A percentile compares a stretch with the other conserved stretches of the same genome.
phyloP scores from a whole-genome alignment of 1,140 invertebrate genomes.

The Periplaneta americana region DNA sequence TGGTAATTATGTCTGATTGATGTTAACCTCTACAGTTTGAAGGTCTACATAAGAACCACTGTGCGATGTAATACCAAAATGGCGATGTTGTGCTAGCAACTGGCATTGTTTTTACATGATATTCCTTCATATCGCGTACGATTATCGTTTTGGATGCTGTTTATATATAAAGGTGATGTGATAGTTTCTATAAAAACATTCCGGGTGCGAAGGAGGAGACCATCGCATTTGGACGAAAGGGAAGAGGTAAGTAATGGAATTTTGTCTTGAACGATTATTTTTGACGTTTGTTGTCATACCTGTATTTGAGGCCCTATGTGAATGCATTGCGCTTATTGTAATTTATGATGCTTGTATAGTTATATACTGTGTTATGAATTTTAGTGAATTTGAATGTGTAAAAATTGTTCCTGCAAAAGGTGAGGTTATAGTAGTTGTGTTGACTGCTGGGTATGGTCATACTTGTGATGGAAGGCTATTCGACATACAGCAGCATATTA shows the following conservation, averaged over 20 bases:
- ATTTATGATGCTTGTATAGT: too few species aligned
- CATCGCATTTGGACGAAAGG: background rate
- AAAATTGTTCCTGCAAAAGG: background rate
- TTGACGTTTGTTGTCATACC: background rate
- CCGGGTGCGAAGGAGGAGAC: background rate
- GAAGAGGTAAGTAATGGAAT: background rate
- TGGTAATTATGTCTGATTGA: background rate
- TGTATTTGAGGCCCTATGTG: too few species aligned
- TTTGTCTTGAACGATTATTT: background rate
- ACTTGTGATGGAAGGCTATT: too few species aligned
- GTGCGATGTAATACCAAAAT: conserved; percentile 19
- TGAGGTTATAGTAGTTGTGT: background rate
- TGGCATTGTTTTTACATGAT: background rate
- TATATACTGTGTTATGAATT: too few species aligned
- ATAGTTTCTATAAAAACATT: background rate
- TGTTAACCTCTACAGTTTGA: background rate
- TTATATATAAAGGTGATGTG: background rate
- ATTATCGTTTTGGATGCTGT: background rate
- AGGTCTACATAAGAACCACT: conserved; percentile 11
- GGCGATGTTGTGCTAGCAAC: conserved; percentile 19
- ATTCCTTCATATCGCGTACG: background rate
- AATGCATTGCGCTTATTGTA: too few species aligned
- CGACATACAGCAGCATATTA: too few species aligned
- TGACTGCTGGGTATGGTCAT: too few species aligned
- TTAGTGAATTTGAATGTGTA: too few species aligned